A percentile compares a stretch with the other conserved stretches of the same genome.
phyloP scores from a whole-genome alignment of 2,888 invertebrate species.

The Tricholauxania praeusta region DNA sequence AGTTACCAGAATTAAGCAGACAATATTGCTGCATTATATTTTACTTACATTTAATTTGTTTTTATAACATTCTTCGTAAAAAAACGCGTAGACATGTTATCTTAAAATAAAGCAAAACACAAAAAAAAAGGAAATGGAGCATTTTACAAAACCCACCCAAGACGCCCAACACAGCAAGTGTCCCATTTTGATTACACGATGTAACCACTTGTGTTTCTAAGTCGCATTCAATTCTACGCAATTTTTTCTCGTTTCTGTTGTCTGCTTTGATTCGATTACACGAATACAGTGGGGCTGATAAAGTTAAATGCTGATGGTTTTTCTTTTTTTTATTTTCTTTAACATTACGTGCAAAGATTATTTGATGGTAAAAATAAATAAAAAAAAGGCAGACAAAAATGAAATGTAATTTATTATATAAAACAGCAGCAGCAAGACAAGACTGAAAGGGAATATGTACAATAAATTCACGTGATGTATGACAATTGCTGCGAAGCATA shows the following conservation, averaged over 20 bases:
- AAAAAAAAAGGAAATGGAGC: too few relatives aligned
- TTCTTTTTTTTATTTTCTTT: not conserved
- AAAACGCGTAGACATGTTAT: too few relatives aligned
- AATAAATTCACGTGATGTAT: conserved; percentile 32
- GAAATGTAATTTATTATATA: conserved; percentile 6
- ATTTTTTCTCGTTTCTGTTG: too few relatives aligned
- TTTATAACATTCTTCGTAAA: too few relatives aligned
- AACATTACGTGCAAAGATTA: conserved; percentile 26
- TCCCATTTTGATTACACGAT: not conserved
- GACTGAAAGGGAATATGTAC: not conserved
- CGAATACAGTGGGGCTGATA: not conserved
- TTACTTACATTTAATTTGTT: too few relatives aligned
- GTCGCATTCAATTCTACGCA: not conserved
- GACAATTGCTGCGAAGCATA: conserved; percentile 7
- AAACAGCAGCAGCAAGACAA: not conserved
- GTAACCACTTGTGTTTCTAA: conserved; percentile 1
- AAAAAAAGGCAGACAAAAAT: conserved; percentile 6
- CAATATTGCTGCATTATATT: too few relatives aligned
- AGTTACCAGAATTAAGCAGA: too few relatives aligned
- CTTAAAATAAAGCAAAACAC: too few relatives aligned
- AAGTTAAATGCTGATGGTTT: not conserved
- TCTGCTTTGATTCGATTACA: too few relatives aligned
- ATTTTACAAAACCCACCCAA: too few relatives aligned
- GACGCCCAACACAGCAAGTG: too few relatives aligned
- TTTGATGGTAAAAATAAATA: conserved; percentile 30